Conservation (phyloP, 2,888 invertebrate genomes). For the Troides aeacus region DNA sequence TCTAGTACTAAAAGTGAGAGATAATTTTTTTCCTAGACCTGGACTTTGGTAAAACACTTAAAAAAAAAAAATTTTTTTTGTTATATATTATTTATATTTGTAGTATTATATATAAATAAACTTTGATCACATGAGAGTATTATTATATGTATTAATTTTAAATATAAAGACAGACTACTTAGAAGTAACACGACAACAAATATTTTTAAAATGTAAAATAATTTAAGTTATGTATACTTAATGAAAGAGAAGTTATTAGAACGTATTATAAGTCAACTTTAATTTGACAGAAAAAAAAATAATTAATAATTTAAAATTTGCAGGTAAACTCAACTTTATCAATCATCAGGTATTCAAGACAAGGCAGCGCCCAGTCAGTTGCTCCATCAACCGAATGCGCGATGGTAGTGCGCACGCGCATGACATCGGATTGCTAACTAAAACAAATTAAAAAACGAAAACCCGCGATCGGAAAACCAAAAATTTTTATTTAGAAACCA, state of each 20-base stretch:
- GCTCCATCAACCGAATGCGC: constrained; percentile 38
- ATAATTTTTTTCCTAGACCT: no score
- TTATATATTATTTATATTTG: no score
- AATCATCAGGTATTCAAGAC: constrained; percentile 44
- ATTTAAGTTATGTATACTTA: no score
- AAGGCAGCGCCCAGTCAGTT: constrained; percentile 46
- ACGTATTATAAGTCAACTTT: not conserved
- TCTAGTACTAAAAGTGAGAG: no score
- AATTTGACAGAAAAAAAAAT: not conserved
- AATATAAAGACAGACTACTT: not conserved
- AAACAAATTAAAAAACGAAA: constrained; percentile 33
- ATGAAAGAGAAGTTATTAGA: not conserved
- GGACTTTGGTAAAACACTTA: no score
- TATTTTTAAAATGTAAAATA: not conserved
- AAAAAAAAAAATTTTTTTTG: no score
- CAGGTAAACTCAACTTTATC: constrained; percentile 49
- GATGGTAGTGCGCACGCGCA: constrained; percentile 38
- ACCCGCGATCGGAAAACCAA: constrained; percentile 34
- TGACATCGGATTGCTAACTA: constrained; percentile 24
- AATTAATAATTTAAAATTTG: not conserved
- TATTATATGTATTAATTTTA: no score
- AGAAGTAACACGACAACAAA: not conserved
- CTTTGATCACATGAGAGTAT: no score
- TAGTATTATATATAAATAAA: no score
- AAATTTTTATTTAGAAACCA: constrained; percentile 11